A percentile compares a stretch with the other conserved stretches of the same genome.
Conservation (phyloP, 2,113 vertebrate genomes). For the Beaufortia kweichowensis region DNA sequence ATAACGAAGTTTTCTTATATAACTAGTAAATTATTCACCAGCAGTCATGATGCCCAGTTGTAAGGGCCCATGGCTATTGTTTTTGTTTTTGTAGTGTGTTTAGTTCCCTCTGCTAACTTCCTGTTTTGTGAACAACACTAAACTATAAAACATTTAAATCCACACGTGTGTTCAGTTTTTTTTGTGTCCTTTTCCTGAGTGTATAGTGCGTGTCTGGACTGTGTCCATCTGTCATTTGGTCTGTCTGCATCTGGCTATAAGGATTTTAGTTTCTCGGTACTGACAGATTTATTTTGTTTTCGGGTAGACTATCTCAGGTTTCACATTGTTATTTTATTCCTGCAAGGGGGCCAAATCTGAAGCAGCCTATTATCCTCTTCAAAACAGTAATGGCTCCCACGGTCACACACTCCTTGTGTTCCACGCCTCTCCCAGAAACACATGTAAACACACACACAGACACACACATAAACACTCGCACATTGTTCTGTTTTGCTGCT, state of each 20-base stretch:
- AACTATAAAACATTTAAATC: too few relatives aligned
- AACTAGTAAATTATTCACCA: background rate
- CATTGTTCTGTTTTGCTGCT: conserved; percentile 10
- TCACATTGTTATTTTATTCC: background rate
- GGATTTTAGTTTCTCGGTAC: background rate
- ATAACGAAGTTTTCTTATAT: background rate
- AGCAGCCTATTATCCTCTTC: background rate
- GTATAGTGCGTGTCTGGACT: too few relatives aligned
- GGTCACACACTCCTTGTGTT: conserved; percentile 13
- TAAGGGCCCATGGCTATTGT: background rate
- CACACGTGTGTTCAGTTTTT: too few relatives aligned
- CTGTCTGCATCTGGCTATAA: background rate
- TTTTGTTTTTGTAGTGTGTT: background rate
- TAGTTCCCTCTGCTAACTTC: conserved; percentile 22
- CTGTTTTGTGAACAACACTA: too few relatives aligned
- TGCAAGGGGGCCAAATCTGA: background rate
- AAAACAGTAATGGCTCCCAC: background rate
- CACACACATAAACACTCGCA: background rate
- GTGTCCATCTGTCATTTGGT: background rate
- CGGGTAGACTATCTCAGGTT: background rate
- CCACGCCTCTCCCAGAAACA: background rate
- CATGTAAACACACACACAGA: background rate
- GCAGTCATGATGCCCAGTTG: background rate
- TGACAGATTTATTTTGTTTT: background rate
- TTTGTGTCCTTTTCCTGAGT: background rate